Evolutionary conservation across 2,797 vertebrate genomes (phyloP), one percentile per base, ranked within the genome.

Genomic region (Periophthalmus magnuspinnatus): DNA sequence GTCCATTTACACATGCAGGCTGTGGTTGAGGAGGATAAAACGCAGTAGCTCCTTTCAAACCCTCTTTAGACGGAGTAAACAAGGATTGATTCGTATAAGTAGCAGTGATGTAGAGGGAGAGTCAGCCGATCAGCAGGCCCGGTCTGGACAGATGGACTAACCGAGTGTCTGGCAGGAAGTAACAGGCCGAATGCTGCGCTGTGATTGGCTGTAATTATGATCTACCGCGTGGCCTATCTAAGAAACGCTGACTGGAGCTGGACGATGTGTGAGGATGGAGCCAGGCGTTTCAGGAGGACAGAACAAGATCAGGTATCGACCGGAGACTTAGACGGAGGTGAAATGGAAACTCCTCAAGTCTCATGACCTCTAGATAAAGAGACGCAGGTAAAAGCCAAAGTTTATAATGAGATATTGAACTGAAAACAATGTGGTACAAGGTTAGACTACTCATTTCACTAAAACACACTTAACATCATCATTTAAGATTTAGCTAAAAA

Each of bases 121-220:
- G 75, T 83, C 79, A 79, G 71, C 56, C 9, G 68, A 80, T 83
- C 85, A 86, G 84, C 84, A 74, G 72, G 75, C 81, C 76, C 54
- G 79, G 65, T 76, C 69, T 14, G 69, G 79, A 78, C 88, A 91
- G 86, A 89, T 88, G 89, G 88, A 91, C 85, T 67, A 76, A 86
- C 80, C 85, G 79, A 68, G 81, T 76, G 74, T 80, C 84, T 86
- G 86, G 81, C 87, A 89, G 81, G 85, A 90, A 90, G 87, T 86
- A 88, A 84, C 83, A 84, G 86, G 81, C 85, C 81, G 80, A 71
- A 83, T 69, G 77, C 82, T 84, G 83, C 79, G 80, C 83, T 89
- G 83, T 92, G 88, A 92, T 90, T 90, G 86, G 84, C 82, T 89
- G 77, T 91, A 91, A 91, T 90, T 89, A 88, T 90, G 85, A 92